Evolutionary conservation across 2,797 vertebrate species (phyloP), one percentile per base, ranked within the genome.

Genomic region (Sebastiscus albofasciatus): DNA sequence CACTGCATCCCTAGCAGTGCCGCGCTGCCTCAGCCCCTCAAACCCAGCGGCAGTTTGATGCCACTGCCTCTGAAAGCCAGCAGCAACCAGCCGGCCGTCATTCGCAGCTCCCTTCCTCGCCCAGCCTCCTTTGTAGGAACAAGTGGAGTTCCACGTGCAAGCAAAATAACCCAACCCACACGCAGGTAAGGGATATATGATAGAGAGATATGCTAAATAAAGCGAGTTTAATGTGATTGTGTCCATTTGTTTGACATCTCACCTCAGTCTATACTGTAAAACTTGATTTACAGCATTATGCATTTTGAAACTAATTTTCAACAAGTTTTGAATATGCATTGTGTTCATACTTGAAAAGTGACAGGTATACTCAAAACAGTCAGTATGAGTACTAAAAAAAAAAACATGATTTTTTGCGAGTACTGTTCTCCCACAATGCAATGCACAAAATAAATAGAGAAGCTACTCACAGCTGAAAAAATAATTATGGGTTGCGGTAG

Each of bases 71-170:
- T 96, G 85, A 99, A 99, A 93, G 90, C 91, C 80, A 82, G 90
- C 42, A 67, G 67, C 76, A 86, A 54, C 84, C 93, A 90, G 70
- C 58, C 70, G 2, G 60, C 81, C 0, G 9, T 67, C 34, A 79
- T 86, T 4, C 97, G 98, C 90, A 99, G 98, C 75, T 97, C 96
- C 56, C 97, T 99, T 69, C 98, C 98, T 10, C 97, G 98, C 73
- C 98, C 98, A 0, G 97, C 98, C 0, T 91, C 98, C 91, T 96
- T 98, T 80, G 93, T 96, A 1, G 95, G 95, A 67, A 95, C 96
- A 42, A 97, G 96, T 73, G 96, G 97, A 91, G 94, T 96, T 89
- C 96, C 59, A 93, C 96, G 88, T 93, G 95, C 95, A 94, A 97
- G 98, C 97, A 94, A 91, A 81, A 72, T 94, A 61, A n/a, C 75